A percentile compares a stretch with the other conserved stretches of the same genome.
Evolutionary conservation across 2,888 invertebrate genomes (phyloP).

Genomic region (Drosophila helvetica): DNA sequence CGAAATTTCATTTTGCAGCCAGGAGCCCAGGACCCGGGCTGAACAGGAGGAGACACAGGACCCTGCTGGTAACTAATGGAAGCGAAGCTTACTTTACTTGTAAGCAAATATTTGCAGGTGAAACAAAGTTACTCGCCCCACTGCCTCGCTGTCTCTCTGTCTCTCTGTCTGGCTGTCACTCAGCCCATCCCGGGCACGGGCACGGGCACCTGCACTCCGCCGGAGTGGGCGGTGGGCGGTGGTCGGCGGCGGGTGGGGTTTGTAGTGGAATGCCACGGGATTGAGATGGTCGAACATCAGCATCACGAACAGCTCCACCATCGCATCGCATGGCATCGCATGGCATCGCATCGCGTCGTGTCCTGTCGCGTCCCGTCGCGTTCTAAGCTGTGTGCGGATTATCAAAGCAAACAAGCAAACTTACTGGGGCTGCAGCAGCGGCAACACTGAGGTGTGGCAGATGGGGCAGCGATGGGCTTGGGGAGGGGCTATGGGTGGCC

Average conservation of each 20-base stretch:
- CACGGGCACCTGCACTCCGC: background rate
- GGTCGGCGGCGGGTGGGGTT: no score
- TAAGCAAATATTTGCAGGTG: slow-evolving; percentile 73
- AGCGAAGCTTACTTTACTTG: slow-evolving; percentile 76
- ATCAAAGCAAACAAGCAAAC: slow-evolving; percentile 68
- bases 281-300: background rate
- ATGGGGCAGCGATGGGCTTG: background rate
- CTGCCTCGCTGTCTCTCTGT: slow-evolving; percentile 4
- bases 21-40: background rate
- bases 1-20: slow-evolving; percentile 67
- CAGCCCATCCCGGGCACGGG: background rate
- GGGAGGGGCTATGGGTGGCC: background rate
- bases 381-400: slow-evolving; percentile 76
- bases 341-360: slow-evolving; percentile 8
- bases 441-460: background rate
- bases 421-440: slow-evolving; percentile 1
- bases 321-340: slow-evolving; percentile 21
- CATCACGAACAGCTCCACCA: slow-evolving; percentile 5
- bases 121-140: slow-evolving; percentile 68
- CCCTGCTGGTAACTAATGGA: slow-evolving; percentile 65
- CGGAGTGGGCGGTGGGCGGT: background rate
- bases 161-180: background rate
- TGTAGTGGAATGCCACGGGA: background rate
- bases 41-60: background rate
- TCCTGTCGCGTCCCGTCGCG: slow-evolving; percentile 12